phyloP scores from a whole-genome alignment of 1,140 invertebrate genomes.

The Philotrypesis tridentata region DNA sequence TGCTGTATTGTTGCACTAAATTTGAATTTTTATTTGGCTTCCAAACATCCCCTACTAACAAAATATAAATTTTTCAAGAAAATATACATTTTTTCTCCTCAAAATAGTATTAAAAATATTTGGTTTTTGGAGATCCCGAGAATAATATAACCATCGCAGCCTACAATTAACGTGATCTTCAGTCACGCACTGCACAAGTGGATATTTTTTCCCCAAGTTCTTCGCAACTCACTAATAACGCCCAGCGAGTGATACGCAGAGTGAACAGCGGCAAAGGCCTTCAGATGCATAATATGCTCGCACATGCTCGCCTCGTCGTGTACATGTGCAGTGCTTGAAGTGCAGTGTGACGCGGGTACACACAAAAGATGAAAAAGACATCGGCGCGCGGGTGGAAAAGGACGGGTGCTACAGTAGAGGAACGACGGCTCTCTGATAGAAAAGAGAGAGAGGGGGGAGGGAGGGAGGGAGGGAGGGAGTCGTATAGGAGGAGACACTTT shows the following conservation, averaged over 20 bases:
- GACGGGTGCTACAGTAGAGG: background rate
- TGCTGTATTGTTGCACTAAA: no score
- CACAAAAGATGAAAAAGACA: slow-evolving; percentile 20
- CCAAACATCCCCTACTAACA: no score
- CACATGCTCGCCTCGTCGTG: background rate
- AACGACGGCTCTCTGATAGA: background rate
- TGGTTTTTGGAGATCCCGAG: no score
- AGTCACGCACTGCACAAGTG: no score
- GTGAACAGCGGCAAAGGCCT: background rate
- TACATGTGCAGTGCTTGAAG: background rate
- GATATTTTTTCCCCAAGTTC: background rate
- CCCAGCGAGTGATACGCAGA: background rate
- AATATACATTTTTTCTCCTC: no score
- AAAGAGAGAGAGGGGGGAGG: no score
- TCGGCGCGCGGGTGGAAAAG: slow-evolving; percentile 3
- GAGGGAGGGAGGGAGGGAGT: no score
- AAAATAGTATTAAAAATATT: no score
- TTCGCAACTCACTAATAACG: background rate
- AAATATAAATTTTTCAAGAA: no score
- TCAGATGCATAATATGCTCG: background rate
- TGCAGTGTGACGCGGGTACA: background rate
- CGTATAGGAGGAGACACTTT: slow-evolving; percentile 34
- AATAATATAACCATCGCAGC: no score
- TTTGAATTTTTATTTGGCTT: no score
- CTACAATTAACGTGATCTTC: background rate